These are phyloP conservation scores for Myotis vivesi DNA, from an alignment of 2,797 vertebrate species.

Conservation along the genomic window DNA sequence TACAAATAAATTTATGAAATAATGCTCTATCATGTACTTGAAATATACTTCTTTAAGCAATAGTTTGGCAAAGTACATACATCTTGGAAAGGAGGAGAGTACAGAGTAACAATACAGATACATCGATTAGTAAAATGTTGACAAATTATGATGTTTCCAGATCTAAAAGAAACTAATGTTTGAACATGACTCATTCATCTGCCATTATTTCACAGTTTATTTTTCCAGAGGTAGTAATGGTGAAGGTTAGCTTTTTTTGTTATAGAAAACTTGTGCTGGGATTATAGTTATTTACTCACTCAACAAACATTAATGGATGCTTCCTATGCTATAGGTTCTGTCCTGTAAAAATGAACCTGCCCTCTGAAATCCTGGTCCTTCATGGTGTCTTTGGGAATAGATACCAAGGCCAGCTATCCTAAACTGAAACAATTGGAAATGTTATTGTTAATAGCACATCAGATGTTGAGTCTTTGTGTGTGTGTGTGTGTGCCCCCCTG, in stretches of 20 bases:
- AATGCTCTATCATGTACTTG: neutral
- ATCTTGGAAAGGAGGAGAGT: neutral
- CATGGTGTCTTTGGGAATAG: neutral
- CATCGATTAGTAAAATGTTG: slow-evolving; percentile 43
- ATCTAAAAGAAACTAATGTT: slow-evolving; percentile 57
- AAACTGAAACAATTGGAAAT: neutral
- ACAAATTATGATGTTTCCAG: slow-evolving; percentile 52
- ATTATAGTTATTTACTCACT: neutral
- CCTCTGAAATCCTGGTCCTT: neutral
- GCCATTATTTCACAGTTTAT: slow-evolving; percentile 11
- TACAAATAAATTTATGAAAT: neutral
- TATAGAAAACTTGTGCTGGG: neutral
- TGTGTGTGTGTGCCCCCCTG: neutral
- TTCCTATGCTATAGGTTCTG: neutral
- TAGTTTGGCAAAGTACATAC: neutral
- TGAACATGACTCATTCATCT: neutral
- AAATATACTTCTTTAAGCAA: neutral
- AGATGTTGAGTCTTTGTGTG: neutral
- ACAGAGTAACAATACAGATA: slow-evolving; percentile 27
- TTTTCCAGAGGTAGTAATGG: neutral
- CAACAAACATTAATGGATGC: neutral
- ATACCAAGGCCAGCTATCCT: neutral
- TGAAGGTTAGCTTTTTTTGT: neutral
- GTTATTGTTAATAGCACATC: neutral
- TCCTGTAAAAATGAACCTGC: neutral